phyloP scores from a whole-genome alignment of 2,888 invertebrate genomes.

The Thelaira solivaga region DNA sequence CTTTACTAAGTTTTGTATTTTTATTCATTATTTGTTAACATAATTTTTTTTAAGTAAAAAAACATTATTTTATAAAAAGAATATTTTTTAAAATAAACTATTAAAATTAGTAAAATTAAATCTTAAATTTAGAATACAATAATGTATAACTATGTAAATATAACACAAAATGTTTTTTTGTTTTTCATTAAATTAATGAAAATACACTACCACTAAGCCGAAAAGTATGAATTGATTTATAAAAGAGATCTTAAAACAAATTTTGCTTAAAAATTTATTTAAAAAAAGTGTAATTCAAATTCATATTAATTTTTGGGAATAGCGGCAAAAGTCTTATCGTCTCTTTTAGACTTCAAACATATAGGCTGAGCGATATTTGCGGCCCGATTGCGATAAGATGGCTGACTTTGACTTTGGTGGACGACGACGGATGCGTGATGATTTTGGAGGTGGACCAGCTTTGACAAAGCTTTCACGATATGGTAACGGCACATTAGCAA shows the following conservation, averaged over 20 bases:
- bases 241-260: no score
- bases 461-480: constrained; percentile 64
- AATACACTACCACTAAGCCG: no score
- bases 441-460: constrained; percentile 31
- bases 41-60: no score
- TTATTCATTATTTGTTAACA: no score
- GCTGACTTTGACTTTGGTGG: constrained; percentile 67
- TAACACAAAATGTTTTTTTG: background rate
- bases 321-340: constrained; percentile 6
- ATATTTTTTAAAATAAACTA: no score
- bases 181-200: no score
- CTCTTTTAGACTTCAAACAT: constrained; percentile 65
- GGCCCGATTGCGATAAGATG: constrained; percentile 66
- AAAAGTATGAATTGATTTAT: no score
- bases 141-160: constrained; percentile 4
- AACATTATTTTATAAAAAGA: no score
- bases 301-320: no score
- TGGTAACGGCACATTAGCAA: constrained; percentile 65
- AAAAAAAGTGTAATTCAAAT: no score
- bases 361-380: constrained; percentile 72
- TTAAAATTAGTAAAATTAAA: constrained; percentile 17
- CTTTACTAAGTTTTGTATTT: no score
- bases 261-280: no score
- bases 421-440: constrained; percentile 67
- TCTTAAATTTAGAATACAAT: constrained; percentile 15